Evolutionary conservation across 2,113 vertebrate genomes (phyloP).

Genomic region (Colinus virginianus): DNA sequence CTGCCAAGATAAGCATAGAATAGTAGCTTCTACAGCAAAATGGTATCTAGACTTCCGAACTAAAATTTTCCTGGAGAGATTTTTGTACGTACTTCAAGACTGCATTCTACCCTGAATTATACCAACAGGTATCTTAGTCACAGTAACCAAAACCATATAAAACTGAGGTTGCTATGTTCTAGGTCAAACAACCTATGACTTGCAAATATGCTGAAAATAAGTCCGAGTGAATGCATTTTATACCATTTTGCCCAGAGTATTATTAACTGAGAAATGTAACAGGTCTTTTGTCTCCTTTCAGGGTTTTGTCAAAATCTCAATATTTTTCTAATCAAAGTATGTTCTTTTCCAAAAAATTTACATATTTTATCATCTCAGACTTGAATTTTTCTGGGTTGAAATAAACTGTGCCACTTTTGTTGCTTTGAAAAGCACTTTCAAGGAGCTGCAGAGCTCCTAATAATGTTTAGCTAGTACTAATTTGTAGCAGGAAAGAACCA

Average conservation of each 20-base stretch:
- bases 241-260: not conserved
- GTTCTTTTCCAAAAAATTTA: not conserved
- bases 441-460: not conserved
- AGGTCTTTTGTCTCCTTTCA: not conserved
- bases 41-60: not conserved
- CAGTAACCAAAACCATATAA: not conserved
- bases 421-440: not conserved
- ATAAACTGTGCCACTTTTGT: not conserved
- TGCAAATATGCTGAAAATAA: not conserved
- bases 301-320: not conserved
- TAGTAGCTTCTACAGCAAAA: not conserved
- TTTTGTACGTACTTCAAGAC: not conserved
- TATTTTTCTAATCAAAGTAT: not conserved
- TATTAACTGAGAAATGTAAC: not conserved
- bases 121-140: not conserved
- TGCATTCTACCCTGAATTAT: not conserved
- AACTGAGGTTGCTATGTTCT: not conserved
- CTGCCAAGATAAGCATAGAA: conserved; percentile 5
- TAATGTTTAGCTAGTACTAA: not conserved
- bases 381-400: not conserved
- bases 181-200: not conserved
- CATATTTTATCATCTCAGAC: not conserved
- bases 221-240: not conserved
- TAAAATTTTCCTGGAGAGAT: not conserved
- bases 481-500: not conserved